Evolutionary conservation across 2,797 vertebrate species (phyloP), one percentile per base, ranked within the genome.

Genomic region (Rhinoraja longicauda): DNA sequence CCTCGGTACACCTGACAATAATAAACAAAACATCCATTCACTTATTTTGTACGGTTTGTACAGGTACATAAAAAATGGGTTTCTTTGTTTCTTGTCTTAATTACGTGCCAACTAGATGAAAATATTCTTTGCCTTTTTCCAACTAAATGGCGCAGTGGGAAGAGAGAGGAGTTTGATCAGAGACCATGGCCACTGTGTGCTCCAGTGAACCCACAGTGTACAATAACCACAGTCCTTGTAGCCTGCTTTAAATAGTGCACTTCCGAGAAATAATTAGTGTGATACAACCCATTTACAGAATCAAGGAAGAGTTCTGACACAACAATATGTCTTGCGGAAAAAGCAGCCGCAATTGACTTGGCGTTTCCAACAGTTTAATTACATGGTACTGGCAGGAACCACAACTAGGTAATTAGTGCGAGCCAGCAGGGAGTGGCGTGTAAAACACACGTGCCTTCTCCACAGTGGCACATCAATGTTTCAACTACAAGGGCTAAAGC

Each of bases 241-340:
- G 36, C 24, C 39, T 53, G 29, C 90, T 75, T 92, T 92, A 92
- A 75, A 88, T 67, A 67, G 59, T 92, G 39, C 72, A 92, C n/a
- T 92, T 45, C 36, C 45, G 39, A 75, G 26, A 73, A 75, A 92
- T 92, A 92, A 73, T 92, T 73, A 92, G 70, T 53, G 45, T 24
- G 78, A 70, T 93, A 53, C 93, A 92, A 93, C 91, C 92, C 93
- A 86, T 93, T 93, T 94, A 90, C 77, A 93, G 93, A 84, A 90
- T 78, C 93, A 93, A 78, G 64, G 81, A 86, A 93, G 93, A 70
- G 78, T 70, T 57, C 62, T 93, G 78, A 93, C 93, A 93, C 79
- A 93, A 67, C 76, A 93, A 72, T 93, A 57, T 70, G 59, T 93
- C 32, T 93, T 32, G 29, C 57, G 39, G 92, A 79, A 64, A 59